Conservation (phyloP, 2,888 invertebrate species). For the Tolmerus cingulatus region DNA sequence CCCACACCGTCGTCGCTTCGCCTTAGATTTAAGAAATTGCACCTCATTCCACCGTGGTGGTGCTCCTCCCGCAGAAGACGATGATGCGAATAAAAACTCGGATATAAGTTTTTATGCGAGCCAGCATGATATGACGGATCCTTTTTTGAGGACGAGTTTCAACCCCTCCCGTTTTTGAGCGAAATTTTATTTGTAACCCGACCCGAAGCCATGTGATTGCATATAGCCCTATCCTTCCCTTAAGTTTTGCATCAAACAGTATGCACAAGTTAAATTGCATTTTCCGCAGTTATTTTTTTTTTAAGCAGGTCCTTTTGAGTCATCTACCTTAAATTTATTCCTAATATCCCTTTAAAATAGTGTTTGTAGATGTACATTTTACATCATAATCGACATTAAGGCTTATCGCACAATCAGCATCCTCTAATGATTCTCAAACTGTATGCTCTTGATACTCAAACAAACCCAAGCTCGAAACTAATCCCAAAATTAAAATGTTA, state of each 20-base stretch:
- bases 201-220: not conserved
- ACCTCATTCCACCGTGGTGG: not conserved
- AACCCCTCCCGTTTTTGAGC: not conserved
- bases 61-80: not conserved
- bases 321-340: too few species aligned
- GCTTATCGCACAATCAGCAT: too few species aligned
- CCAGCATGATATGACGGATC: not conserved
- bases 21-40: not conserved
- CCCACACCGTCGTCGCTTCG: not conserved
- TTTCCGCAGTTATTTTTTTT: not conserved
- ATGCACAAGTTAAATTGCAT: not conserved
- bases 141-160: not conserved
- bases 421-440: too few species aligned
- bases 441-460: too few species aligned
- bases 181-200: not conserved
- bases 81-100: not conserved
- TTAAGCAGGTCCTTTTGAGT: not conserved
- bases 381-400: too few species aligned
- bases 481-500: too few species aligned
- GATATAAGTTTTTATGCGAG: not conserved
- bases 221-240: not conserved
- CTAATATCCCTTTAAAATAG: too few species aligned
- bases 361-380: too few species aligned
- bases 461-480: too few species aligned
- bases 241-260: not conserved